A percentile compares a stretch with the other conserved stretches of the same genome.
Evolutionary conservation across 1,140 invertebrate species (phyloP).

Genomic region (Chrysoperla carnea): DNA sequence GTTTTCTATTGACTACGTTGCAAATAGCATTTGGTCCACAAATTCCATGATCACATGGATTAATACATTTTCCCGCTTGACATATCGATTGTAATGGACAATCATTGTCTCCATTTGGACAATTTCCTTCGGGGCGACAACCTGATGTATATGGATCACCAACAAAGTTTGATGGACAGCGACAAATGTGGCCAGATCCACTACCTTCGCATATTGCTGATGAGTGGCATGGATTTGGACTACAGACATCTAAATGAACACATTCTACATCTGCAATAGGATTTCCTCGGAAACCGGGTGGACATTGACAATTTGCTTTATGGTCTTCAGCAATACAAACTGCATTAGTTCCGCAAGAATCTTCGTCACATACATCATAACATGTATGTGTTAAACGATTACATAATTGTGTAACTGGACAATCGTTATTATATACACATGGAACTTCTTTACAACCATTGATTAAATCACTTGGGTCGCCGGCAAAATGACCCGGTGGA

Average conservation of each 20-base stretch:
- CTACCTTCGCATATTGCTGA: conserved; percentile 57
- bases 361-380: conserved; percentile 58
- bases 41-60: conserved; percentile 51
- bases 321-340: conserved; percentile 77
- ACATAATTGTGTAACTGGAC: conserved; percentile 56
- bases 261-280: conserved; percentile 68
- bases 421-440: conserved; percentile 72
- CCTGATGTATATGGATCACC: conserved; percentile 57
- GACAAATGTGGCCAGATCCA: conserved; percentile 41
- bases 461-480: conserved; percentile 57
- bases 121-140: conserved; percentile 56
- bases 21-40: conserved; percentile 66
- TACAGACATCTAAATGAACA: conserved; percentile 43
- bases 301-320: conserved; percentile 64
- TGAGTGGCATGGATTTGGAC: conserved; percentile 61
- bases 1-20: conserved; percentile 49
- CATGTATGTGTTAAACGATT: conserved; percentile 69
- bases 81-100: conserved; percentile 61
- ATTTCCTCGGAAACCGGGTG: conserved; percentile 59
- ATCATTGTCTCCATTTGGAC: conserved; percentile 46
- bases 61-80: conserved; percentile 46
- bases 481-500: conserved; percentile 63
- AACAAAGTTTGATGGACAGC: conserved; percentile 53
- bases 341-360: conserved; percentile 70
- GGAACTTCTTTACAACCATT: conserved; percentile 61